Evolutionary conservation across 2,797 vertebrate genomes (phyloP), one percentile per base, ranked within the genome.

Genomic region (Pelochelys cantorii): DNA sequence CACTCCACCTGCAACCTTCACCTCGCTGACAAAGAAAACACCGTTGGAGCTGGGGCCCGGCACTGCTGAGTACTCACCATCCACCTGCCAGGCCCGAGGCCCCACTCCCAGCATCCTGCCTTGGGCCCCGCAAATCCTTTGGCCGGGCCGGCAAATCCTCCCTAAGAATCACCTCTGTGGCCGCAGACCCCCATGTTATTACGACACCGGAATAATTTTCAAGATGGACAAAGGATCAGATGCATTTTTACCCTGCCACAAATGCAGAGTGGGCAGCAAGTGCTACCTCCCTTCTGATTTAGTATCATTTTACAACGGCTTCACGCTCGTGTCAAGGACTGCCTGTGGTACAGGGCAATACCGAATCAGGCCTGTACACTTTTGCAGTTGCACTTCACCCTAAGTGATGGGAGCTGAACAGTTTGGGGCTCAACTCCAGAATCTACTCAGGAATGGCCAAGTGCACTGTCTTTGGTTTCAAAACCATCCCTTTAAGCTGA

Each of bases 401-500:
- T 60, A 56, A 10, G 48, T 15, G 53, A 34, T 2, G 65, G 93
- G 6, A 52, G 18, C 37, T 62, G 85, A 91, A 81, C 84, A 18
- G 17, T 60, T 87, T 37, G 2, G n/a, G 79, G 93, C 94, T 83
- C 17, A 3, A 1, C n/a, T 87, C 92, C 94, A 94, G 90, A 86
- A 81, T 89, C 77, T 94, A 8, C 23, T 37, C 0, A 11, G 78
- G 84, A 93, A 54, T 86, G 86, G 90, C 95, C 84, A 84, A 0
- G 2, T 7, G n/a, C 94, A 62, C 37, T 57, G 23, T 5, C 54
- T 18, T 0, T n/a, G 6, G 34, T 60, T 79, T 52, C 91, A 18
- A 20, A 89, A 48, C 11, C 3, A 1, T 31, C 12, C 2, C 34
- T 85, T 12, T 0, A 31, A 17, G 54, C 83, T 3, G 23, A 22